Percentiles rank a stretch among this genome's conserved stretches.
Conservation (phyloP, 1,140 invertebrate genomes). For the Patella vulgata region DNA sequence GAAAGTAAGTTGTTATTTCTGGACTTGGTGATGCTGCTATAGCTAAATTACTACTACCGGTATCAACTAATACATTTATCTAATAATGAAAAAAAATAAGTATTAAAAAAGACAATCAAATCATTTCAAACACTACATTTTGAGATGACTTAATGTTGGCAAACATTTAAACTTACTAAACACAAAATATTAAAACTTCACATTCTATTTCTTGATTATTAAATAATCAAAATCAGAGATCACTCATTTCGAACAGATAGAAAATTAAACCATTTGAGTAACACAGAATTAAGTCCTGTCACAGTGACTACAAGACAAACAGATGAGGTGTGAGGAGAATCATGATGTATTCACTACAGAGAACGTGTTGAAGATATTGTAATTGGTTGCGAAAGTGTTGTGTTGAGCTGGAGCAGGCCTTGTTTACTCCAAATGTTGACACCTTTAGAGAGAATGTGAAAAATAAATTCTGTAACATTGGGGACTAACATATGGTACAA, state of each 20-base stretch:
- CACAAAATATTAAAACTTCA: not conserved
- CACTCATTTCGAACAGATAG: not conserved
- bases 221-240: not conserved
- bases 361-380: too few species aligned
- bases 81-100: slow-evolving; percentile 43
- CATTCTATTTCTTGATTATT: not conserved
- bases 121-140: not conserved
- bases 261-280: slow-evolving; percentile 1
- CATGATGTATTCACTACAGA: too few species aligned
- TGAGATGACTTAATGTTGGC: not conserved
- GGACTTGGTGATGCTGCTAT: slow-evolving; percentile 59
- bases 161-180: not conserved
- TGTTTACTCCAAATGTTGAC: too few species aligned
- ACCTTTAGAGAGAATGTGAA: too few species aligned
- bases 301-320: too few species aligned
- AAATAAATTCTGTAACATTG: too few species aligned
- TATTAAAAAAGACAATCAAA: slow-evolving; percentile 1
- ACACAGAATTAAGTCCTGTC: too few species aligned
- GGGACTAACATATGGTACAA: too few species aligned
- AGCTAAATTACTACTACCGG: slow-evolving; percentile 69
- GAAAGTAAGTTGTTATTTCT: slow-evolving; percentile 56
- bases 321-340: too few species aligned
- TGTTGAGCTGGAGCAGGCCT: too few species aligned
- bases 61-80: slow-evolving; percentile 69
- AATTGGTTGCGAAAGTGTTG: too few species aligned